A percentile compares a stretch with the other conserved stretches of the same genome.
Conservation (phyloP, 1,140 invertebrate species). For the Ceratina japonica region DNA sequence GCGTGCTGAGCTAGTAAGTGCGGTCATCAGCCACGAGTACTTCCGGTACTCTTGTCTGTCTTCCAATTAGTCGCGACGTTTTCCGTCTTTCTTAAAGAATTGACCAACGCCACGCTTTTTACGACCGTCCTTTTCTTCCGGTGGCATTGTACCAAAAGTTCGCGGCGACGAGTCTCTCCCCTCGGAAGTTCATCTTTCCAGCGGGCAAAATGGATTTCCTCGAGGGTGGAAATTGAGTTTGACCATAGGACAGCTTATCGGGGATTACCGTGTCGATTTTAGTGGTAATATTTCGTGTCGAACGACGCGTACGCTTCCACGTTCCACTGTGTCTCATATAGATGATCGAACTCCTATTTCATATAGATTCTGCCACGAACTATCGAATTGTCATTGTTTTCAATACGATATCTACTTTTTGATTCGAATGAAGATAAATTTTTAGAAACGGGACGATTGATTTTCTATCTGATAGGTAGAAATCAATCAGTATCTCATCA, state of each 20-base stretch:
- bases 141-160: conserved; percentile 51
- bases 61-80: conserved; percentile 53
- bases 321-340: too few species aligned
- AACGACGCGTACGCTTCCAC: conserved; percentile 15
- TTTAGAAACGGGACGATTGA: too few species aligned
- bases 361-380: conserved; percentile 1
- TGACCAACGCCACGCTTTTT: too few species aligned
- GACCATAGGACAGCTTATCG: conserved; percentile 22
- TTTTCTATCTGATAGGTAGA: too few species aligned
- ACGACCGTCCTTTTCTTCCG: conserved; percentile 22
- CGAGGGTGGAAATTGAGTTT: conserved; percentile 43
- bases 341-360: not conserved
- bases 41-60: conserved; percentile 41
- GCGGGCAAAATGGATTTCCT: conserved; percentile 39
- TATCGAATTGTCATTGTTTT: not conserved
- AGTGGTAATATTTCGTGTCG: conserved; percentile 33
- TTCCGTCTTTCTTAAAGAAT: too few species aligned
- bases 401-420: not conserved
- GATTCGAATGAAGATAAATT: not conserved
- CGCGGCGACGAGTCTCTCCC: conserved; percentile 38
- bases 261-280: conserved; percentile 41
- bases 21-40: conserved; percentile 36
- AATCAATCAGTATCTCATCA: too few species aligned
- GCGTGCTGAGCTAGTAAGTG: conserved; percentile 11
- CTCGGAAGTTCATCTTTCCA: conserved; percentile 44